A percentile compares a stretch with the other conserved stretches of the same genome.
Evolutionary conservation across 2,888 invertebrate genomes (phyloP).

Genomic region (Drosophila niveifrons): DNA sequence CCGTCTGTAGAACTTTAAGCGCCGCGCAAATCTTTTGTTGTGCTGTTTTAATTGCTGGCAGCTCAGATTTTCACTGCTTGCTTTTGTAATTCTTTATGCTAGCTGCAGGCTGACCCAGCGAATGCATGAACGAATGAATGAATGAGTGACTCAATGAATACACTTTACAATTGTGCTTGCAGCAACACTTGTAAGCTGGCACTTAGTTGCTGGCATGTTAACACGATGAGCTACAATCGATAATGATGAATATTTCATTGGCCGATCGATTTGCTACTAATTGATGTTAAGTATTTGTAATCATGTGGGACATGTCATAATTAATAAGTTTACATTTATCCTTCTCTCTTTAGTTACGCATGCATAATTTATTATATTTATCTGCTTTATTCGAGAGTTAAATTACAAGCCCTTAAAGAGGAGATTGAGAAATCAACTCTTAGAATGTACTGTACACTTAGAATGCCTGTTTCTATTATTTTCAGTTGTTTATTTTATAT

Average conservation of each 20-base stretch:
- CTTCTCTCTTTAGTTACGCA: too few species aligned
- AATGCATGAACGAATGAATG: not conserved
- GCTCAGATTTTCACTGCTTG: slow-evolving; percentile 33
- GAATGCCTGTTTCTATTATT: too few species aligned
- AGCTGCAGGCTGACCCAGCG: slow-evolving; percentile 14
- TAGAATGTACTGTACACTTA: too few species aligned
- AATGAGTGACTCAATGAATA: slow-evolving; percentile 14
- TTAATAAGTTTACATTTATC: too few species aligned
- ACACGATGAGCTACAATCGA: not conserved
- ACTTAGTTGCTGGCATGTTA: not conserved
- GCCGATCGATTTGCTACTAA: not conserved
- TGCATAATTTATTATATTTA: too few species aligned
- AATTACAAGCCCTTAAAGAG: too few species aligned
- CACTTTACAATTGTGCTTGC: not conserved
- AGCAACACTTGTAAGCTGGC: not conserved
- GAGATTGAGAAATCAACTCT: too few species aligned
- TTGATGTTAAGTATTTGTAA: not conserved
- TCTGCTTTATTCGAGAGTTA: too few species aligned
- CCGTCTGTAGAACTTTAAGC: not conserved
- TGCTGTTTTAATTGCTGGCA: slow-evolving; percentile 48
- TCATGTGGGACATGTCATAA: not conserved
- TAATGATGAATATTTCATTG: slow-evolving; percentile 1
- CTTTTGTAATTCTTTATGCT: slow-evolving; percentile 38
- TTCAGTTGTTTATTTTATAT: too few species aligned
- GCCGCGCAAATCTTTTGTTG: slow-evolving; percentile 32